A percentile compares a stretch with the other conserved stretches of the same genome.
phyloP scores from a whole-genome alignment of 1,140 invertebrate genomes.

The Pseudobourletiella spinata region DNA sequence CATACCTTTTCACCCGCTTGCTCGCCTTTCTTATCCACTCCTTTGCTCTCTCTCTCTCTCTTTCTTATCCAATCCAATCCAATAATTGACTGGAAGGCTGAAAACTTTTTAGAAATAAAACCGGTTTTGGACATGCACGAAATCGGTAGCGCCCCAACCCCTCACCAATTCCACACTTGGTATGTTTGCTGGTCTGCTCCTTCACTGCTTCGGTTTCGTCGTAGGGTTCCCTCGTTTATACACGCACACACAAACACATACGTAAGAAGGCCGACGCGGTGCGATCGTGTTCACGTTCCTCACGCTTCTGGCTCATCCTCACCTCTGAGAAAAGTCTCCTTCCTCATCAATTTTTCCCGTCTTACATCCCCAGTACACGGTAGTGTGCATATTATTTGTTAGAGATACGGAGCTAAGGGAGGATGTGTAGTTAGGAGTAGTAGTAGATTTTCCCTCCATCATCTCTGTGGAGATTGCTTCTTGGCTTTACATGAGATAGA shows the following conservation, averaged over 20 bases:
- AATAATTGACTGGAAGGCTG: slow-evolving; percentile 35
- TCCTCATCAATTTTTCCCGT: too few species aligned
- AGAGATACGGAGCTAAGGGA: too few species aligned
- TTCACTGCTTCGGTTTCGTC: background rate
- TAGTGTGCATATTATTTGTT: too few species aligned
- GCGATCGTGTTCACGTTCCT: too few species aligned
- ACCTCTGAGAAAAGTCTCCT: too few species aligned
- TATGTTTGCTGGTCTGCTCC: background rate
- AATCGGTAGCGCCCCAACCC: slow-evolving; percentile 32
- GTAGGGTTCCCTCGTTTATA: background rate
- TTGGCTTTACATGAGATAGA: too few species aligned
- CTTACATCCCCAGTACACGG: too few species aligned
- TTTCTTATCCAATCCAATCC: slow-evolving; percentile 28
- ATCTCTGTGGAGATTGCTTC: too few species aligned
- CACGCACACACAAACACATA: background rate
- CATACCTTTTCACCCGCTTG: background rate
- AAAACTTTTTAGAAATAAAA: slow-evolving; percentile 18
- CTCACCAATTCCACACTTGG: slow-evolving; percentile 19
- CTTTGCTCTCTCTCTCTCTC: too few species aligned
- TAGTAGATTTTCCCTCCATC: too few species aligned
- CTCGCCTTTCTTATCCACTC: slow-evolving; percentile 11
- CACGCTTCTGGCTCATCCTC: background rate
- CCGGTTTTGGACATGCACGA: slow-evolving; percentile 32
- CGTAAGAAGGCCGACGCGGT: too few species aligned
- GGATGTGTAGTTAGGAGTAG: too few species aligned